Conservation (phyloP, 2,113 vertebrate genomes). For the Uria lomvia region DNA sequence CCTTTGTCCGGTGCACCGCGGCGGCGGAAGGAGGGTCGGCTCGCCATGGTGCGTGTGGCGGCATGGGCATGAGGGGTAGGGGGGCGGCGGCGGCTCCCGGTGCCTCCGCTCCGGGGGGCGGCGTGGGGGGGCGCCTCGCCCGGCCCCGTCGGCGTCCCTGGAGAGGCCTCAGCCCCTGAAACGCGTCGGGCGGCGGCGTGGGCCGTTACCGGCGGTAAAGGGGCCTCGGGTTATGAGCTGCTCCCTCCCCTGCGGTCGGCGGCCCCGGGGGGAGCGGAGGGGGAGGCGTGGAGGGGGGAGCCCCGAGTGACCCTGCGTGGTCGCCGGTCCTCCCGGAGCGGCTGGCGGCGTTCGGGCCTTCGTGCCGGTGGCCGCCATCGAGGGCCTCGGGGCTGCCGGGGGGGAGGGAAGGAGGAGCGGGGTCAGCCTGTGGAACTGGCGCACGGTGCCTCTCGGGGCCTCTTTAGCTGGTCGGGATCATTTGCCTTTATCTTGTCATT, state of each 20-base stretch:
- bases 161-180: neutral
- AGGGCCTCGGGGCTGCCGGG: fast-evolving
- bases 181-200: too few species aligned
- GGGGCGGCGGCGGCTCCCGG: fast-evolving
- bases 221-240: fast-evolving
- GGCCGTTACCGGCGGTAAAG: neutral
- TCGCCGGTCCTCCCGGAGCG: fast-evolving
- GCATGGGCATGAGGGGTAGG: fast-evolving
- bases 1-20: neutral
- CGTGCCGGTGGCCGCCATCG: neutral
- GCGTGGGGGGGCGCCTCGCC: neutral
- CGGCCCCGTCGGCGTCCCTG: neutral
- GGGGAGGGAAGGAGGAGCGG: too few species aligned
- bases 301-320: too few species aligned
- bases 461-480: fast-evolving
- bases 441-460: fast-evolving
- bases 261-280: neutral
- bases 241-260: neutral
- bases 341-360: fast-evolving
- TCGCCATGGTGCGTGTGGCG: slow-evolving; percentile 53
- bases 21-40: fast-evolving
- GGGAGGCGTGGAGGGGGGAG: neutral
- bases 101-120: fast-evolving
- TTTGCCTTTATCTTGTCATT: fast-evolving
- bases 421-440: fast-evolving